Percentiles rank a stretch among this genome's conserved stretches.
Evolutionary conservation across 2,113 vertebrate genomes (phyloP).

Genomic region (Equus quagga): DNA sequence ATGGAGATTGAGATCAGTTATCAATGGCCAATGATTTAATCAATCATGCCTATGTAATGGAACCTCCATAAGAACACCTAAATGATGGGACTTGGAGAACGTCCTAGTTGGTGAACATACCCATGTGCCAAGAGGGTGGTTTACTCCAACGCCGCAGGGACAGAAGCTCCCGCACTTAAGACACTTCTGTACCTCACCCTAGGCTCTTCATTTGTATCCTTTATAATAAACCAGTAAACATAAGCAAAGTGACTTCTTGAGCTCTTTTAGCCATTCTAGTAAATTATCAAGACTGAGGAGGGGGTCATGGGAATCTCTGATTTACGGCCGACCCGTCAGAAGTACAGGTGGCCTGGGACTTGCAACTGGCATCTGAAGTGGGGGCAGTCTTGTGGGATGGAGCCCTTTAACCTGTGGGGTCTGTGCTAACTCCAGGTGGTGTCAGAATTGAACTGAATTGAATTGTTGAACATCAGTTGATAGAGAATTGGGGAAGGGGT

Average conservation of each 20-base stretch:
- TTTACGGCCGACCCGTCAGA: background rate
- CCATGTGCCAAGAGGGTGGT: background rate
- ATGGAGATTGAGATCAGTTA: background rate
- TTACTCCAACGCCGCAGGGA: rapidly evolving
- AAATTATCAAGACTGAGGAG: background rate
- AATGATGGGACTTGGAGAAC: background rate
- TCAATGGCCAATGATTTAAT: background rate
- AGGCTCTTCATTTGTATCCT: background rate
- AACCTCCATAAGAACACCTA: background rate
- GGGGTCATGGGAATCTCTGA: background rate
- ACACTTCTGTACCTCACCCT: background rate
- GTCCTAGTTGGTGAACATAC: background rate
- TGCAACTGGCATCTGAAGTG: background rate
- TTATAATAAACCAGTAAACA: background rate
- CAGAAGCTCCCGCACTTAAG: background rate
- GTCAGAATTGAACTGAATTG: background rate
- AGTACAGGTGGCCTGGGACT: background rate
- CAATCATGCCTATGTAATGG: background rate
- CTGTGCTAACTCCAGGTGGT: background rate
- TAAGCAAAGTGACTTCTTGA: background rate
- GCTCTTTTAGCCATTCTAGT: background rate
- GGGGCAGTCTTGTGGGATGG: too few species aligned
- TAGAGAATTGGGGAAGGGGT: background rate
- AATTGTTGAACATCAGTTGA: background rate
- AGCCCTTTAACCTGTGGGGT: background rate